These are phyloP conservation scores for Apis florea DNA, from an alignment of 1,140 invertebrate genomes.

Conservation along the genomic window DNA sequence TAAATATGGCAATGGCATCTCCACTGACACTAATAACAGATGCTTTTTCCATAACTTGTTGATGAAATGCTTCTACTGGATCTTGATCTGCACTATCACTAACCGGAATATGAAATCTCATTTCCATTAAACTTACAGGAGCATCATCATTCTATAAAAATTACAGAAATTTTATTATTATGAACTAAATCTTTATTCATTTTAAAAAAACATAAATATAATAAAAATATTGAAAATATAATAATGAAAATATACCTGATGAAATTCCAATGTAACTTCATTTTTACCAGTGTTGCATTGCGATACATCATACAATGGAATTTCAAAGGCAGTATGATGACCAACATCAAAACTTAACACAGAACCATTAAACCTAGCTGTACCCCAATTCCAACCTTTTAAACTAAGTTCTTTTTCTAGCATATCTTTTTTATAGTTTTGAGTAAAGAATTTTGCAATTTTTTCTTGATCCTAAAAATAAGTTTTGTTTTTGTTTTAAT, in stretches of 20 bases:
- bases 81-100: constrained; percentile 92
- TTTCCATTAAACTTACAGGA: constrained; percentile 97
- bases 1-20: constrained; percentile 98
- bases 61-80: constrained; percentile 96
- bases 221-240: neutral
- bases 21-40: constrained; percentile 98
- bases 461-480: constrained; percentile 87
- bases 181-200: no score
- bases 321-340: constrained; percentile 95
- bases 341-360: constrained; percentile 96
- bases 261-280: constrained; percentile 99
- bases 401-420: constrained; percentile 95
- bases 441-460: constrained; percentile 91
- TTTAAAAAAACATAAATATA: neutral
- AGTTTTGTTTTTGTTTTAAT: neutral
- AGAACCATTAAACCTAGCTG: constrained; percentile 95
- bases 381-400: constrained; percentile 99
- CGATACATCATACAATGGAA: constrained; percentile 97
- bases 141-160: constrained; percentile 94
- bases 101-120: constrained; percentile 98
- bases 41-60: constrained; percentile 97
- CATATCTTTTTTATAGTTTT: constrained; percentile 92
- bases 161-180: neutral
- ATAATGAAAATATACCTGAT: constrained; percentile 84
- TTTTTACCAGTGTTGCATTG: constrained; percentile 99